Base-by-base conservation (phyloP, 2,888 invertebrate species). In the Coleophora flavipennella region DNA sequence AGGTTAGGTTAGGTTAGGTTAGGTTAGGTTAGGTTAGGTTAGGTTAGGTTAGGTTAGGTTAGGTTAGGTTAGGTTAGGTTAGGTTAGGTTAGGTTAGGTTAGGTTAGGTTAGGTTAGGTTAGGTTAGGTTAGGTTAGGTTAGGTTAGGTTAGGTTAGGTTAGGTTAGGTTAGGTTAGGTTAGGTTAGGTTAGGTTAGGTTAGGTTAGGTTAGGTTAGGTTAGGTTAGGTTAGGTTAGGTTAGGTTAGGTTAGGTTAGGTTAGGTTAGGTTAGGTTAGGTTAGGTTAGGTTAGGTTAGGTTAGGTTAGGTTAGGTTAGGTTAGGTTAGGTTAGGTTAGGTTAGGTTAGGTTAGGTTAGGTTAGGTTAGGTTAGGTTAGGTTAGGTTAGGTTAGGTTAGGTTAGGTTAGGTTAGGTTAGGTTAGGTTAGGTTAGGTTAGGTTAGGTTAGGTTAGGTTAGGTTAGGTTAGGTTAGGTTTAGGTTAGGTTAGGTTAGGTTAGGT, bases 291-390 rank as follows among this genome's bases (percentile, higher is more conserved):
- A 45, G 47, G 44, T 47, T 49, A 49, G 50, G 52, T 53, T 51
- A 50, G 48, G 52, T 51, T 51, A 50, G 48, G 51, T 51, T 49
- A 51, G 51, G 53, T 53, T 51, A 53, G 51, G 53, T 53, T 53
- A 53, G 50, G 36, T 36, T 40, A 36, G 36, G 40, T 40, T 40
- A 40, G 40, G 40, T 40, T 40, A 40, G 40, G 40, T 40, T 40
- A 40, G 40, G 40, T 40, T 40, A 40, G 40, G 40, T 40, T 40
- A 40, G 40, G 40, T 40, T 40, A 40, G 40, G 40, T 40, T 40
- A 36, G 40, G 40, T 40, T 35, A 36, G 36, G 36, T 36, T 36
- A 27, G 20, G 36, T 25, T 36, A 25, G 20, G 36, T 35, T 40
- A 34, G 34, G 40, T 35, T 40, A 35, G 35, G 39, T 35, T 40